Evolutionary conservation across 2,113 vertebrate species (phyloP), one percentile per base, ranked within the genome.

Genomic region (Butorides virescens): DNA sequence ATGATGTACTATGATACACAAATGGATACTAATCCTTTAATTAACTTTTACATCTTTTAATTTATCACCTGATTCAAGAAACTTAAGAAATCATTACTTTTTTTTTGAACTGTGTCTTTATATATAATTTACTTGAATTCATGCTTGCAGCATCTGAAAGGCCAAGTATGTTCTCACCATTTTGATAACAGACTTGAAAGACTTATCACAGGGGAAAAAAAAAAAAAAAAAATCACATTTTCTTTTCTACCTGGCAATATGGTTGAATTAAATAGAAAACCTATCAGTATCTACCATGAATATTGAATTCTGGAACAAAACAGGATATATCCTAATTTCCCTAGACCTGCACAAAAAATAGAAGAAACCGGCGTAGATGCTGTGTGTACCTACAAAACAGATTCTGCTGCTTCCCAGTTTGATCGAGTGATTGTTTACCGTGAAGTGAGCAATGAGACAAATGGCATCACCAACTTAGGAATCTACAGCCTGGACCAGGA

Each of bases 311-410:
- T 66, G 59, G 52, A 59, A 61, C 11, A 32, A 7, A 86, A n/a
- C 52, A 73, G 7, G 4, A 32, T 46, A 32, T 52, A 36, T 61
- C 46, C 36, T 79, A 2, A 63, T 70, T 66, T 88, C 10, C 23
- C 15, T 83, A 98, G 98, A 85, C 56, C 94, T 36, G 47, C 91
- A 44, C 87, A 91, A 23, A 93, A 80, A 7, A 65, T 42, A 0
- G 87, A 81, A 34, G 74, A 91, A 50, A 98, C 97, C 3, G 71
- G 50, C 22, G 87, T 97, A 74, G 95, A 98, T 37, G 34, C 87
- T 29, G 30, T 95, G 47, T 98, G 98, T 39, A 81, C 80, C 19
- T 98, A 97, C 82, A 72, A 11, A 9, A 88, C 26, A 22, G 65
- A 75, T 25, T 80, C 84, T n/a, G 18, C 65, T 1, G 20, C 68